Conservation (phyloP, 1,140 invertebrate genomes). For the Onthophagus taurus region DNA sequence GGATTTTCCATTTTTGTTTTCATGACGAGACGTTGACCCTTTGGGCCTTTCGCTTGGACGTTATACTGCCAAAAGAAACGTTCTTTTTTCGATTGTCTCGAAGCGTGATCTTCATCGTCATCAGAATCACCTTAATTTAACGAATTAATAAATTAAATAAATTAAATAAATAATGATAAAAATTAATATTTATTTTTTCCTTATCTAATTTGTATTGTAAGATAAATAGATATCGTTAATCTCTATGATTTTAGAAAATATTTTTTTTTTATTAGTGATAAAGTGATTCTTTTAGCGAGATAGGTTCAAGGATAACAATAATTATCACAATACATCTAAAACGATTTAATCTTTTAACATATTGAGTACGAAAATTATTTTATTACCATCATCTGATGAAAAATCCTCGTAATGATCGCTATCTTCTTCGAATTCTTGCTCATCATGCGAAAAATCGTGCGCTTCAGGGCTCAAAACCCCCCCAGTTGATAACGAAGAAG, state of each 20-base stretch:
- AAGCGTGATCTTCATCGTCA: slow-evolving; percentile 53
- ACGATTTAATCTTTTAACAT: no score
- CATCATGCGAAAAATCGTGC: slow-evolving; percentile 73
- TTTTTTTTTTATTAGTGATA: no score
- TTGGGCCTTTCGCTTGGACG: slow-evolving; percentile 95
- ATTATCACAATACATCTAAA: no score
- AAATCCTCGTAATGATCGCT: slow-evolving; percentile 81
- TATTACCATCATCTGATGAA: slow-evolving; percentile 64
- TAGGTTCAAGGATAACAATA: no score
- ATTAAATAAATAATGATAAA: no score
- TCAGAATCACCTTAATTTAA: slow-evolving; percentile 49
- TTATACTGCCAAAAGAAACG: slow-evolving; percentile 98
- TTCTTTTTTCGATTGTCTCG: slow-evolving; percentile 60
- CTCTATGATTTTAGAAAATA: no score
- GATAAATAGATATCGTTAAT: no score
- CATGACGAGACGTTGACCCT: slow-evolving; percentile 77
- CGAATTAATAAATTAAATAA: no score
- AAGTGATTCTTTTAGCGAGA: no score
- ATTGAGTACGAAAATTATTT: not conserved
- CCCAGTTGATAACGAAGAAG: slow-evolving; percentile 76
- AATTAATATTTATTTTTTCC: no score
- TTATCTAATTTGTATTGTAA: no score
- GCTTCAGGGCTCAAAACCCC: slow-evolving; percentile 73
- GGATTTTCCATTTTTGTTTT: slow-evolving; percentile 81
- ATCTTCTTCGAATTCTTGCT: slow-evolving; percentile 64